phyloP scores from a whole-genome alignment of 2,797 vertebrate genomes.

The Ptychadena robeensis region DNA sequence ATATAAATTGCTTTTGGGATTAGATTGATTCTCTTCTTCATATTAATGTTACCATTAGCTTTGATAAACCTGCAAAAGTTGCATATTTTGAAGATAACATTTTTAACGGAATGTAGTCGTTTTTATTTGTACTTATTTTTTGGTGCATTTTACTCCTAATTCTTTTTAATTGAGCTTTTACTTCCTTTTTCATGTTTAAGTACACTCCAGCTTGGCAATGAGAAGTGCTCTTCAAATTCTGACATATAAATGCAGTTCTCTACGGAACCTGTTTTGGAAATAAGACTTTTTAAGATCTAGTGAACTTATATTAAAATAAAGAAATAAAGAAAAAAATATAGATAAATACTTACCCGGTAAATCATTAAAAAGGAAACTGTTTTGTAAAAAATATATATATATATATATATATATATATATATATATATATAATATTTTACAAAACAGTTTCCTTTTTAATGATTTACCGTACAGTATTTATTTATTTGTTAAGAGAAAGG shows the following conservation, averaged over 20 bases:
- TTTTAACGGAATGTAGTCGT: slow-evolving; percentile 17
- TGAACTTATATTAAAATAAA: background rate
- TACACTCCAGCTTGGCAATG: slow-evolving; percentile 14
- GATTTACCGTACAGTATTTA: too few species aligned
- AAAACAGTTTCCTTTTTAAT: too few species aligned
- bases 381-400: too few species aligned
- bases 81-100: slow-evolving; percentile 4
- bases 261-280: background rate
- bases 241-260: slow-evolving; percentile 4
- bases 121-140: slow-evolving; percentile 13
- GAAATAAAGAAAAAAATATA: too few species aligned
- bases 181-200: slow-evolving; percentile 20
- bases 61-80: slow-evolving; percentile 5
- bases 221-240: slow-evolving; percentile 19
- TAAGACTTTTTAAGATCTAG: background rate
- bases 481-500: too few species aligned
- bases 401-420: too few species aligned
- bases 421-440: too few species aligned
- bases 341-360: too few species aligned
- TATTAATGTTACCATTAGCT: slow-evolving; percentile 27
- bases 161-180: slow-evolving; percentile 38
- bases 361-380: too few species aligned
- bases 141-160: slow-evolving; percentile 20
- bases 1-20: slow-evolving; percentile 38
- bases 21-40: slow-evolving; percentile 1